Base-by-base conservation (phyloP, 2,797 vertebrate genomes). In the Enteromius treurensis region DNA sequence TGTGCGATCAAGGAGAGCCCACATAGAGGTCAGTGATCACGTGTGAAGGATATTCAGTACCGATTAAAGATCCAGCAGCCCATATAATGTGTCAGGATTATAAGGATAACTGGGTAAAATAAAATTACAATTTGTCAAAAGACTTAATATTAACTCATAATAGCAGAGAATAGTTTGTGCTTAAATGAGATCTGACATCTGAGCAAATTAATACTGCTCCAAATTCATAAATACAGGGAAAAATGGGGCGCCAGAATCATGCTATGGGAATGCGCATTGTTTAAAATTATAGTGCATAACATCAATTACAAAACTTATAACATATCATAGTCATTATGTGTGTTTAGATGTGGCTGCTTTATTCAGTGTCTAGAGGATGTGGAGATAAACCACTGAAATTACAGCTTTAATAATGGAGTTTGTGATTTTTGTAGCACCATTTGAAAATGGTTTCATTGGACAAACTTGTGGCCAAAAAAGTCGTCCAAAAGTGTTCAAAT, bases 1-100 rank as follows among this genome's bases (percentile, higher is more conserved):
- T 13, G 49, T 53, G 15, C n/a, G 5, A 58, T 80, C 42, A 51
- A 34, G 19, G 23, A 71, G 47, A 79, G 67, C 29, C 32, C 21
- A 51, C 14, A 26, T 51, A 23, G 64, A 69, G 53, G 51, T 58
- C 68, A 73, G 4, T 26, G 26, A 40, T 71, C 37, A 45, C 15
- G 17, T 37, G n/a, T 62, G 53, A 81, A 58, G 34, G 69, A 81
- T 37, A 34, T 75, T 23, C 11, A 58, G 70, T 10, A 51, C 7
- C 4, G 47, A 47, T 19, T 51, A 49, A 65, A 79, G 45, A 47
- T 51, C 11, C 62, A 79, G 53, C 15, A 62, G 32, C 34, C 2
- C 13, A 10, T 67, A 11, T 67, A 47, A 67, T 19, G 47, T 53
- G 26, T 34, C 15, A 62, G 15, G 23, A 17, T 53, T 53, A 53